Conservation (phyloP, 2,113 vertebrate species). For the Oophaga pumilio region DNA sequence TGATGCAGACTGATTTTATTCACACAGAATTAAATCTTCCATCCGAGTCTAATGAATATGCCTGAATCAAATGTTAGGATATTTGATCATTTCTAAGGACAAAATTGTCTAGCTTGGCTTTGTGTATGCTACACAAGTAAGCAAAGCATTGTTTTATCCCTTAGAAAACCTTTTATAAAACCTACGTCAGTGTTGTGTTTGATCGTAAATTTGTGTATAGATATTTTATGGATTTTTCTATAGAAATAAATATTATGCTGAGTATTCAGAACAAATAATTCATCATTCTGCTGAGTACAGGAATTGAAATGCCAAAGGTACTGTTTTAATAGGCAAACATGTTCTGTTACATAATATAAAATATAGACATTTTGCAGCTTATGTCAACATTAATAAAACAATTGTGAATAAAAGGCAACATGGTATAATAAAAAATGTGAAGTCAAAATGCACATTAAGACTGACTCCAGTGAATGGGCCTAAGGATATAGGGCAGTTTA, state of each 20-base stretch:
- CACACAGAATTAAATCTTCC: no score
- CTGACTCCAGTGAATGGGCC: conserved; percentile 10
- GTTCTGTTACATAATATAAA: background rate
- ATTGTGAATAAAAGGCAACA: conserved; percentile 12
- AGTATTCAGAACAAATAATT: background rate
- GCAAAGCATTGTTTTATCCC: background rate
- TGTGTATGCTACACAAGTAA: background rate
- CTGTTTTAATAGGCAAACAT: conserved; percentile 43
- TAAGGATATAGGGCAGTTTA: conserved; percentile 43
- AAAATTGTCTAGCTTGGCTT: background rate
- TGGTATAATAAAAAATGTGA: conserved; percentile 5
- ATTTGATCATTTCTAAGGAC: background rate
- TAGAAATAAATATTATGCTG: background rate
- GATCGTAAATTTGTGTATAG: background rate
- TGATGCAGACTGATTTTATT: no score
- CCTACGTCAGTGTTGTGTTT: background rate
- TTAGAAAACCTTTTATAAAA: background rate
- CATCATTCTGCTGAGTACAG: background rate
- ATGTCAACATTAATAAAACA: conserved; percentile 43
- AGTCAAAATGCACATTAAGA: conserved; percentile 12
- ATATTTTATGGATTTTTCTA: background rate
- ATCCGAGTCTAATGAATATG: no score
- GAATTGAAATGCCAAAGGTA: conserved; percentile 18
- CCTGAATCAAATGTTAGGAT: no score
- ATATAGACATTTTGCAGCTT: background rate